Evolutionary conservation across 2,888 invertebrate genomes (phyloP).

Genomic region (Eupeodes luniger): DNA sequence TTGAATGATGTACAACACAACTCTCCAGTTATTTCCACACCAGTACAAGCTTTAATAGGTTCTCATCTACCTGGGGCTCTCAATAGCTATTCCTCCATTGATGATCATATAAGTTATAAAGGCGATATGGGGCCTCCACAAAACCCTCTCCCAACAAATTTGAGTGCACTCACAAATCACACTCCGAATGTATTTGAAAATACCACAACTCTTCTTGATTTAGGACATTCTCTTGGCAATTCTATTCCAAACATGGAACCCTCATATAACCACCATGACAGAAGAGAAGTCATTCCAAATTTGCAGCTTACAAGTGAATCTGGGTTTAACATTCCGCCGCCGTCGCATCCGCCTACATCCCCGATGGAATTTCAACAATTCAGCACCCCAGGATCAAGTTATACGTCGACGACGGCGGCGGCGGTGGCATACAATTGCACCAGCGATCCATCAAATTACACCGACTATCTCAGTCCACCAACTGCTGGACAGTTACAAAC

Average conservation of each 20-base stretch:
- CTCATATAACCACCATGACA: constrained; percentile 24
- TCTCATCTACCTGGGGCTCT: not conserved
- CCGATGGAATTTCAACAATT: constrained; percentile 1
- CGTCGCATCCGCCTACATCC: not conserved
- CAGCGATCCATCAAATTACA: constrained; percentile 9
- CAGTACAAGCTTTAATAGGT: constrained; percentile 14
- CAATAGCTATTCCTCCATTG: constrained; percentile 5
- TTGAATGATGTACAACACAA: not conserved
- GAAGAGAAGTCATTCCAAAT: not conserved
- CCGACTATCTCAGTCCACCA: constrained; percentile 39
- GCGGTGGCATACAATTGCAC: constrained; percentile 12
- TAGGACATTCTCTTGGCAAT: not conserved
- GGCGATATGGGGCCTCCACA: not conserved
- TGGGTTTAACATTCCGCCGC: constrained; percentile 3
- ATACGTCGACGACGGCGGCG: not conserved
- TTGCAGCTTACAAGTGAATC: not conserved
- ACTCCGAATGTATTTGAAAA: not conserved
- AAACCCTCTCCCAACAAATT: not conserved
- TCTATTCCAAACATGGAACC: not conserved
- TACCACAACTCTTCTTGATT: not conserved
- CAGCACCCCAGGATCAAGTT: constrained; percentile 13
- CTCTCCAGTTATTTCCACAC: not conserved
- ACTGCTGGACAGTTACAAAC: constrained; percentile 61
- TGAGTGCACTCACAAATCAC: not conserved
- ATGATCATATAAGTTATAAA: not conserved